Evolutionary conservation across 2,888 invertebrate species (phyloP).

Genomic region (Listrodromus nycthemerus): DNA sequence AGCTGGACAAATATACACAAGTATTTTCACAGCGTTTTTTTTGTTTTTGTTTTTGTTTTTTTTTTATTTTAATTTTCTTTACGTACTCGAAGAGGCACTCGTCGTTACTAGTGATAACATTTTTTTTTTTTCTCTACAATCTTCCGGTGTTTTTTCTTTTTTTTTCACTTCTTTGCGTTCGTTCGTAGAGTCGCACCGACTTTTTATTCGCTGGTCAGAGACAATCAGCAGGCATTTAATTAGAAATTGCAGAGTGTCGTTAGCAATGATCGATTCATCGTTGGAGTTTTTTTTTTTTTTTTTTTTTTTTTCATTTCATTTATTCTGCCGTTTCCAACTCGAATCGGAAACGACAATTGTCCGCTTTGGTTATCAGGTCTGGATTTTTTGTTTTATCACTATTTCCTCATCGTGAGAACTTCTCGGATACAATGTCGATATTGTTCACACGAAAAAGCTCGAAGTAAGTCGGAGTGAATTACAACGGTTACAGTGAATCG

Average conservation of each 20-base stretch:
- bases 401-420: neutral
- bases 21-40: constrained; percentile 26
- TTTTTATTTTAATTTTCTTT: no score
- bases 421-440: constrained; percentile 5
- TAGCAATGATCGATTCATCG: neutral
- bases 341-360: constrained; percentile 18
- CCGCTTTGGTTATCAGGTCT: constrained; percentile 25
- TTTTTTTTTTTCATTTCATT: neutral
- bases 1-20: constrained; percentile 50
- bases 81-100: constrained; percentile 51
- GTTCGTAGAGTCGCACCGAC: constrained; percentile 10
- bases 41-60: no score
- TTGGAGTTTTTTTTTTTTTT: neutral
- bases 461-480: constrained; percentile 24
- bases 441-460: constrained; percentile 28
- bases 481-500: constrained; percentile 1
- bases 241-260: constrained; percentile 2
- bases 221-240: constrained; percentile 1
- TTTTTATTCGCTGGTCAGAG: neutral
- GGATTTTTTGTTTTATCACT: constrained; percentile 12
- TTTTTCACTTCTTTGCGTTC: constrained; percentile 25
- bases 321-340: neutral
- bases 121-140: constrained; percentile 50
- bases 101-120: constrained; percentile 55
- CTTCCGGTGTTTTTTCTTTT: constrained; percentile 43